phyloP scores from a whole-genome alignment of 2,888 invertebrate genomes.

The Rambutsinella grinnellia region DNA sequence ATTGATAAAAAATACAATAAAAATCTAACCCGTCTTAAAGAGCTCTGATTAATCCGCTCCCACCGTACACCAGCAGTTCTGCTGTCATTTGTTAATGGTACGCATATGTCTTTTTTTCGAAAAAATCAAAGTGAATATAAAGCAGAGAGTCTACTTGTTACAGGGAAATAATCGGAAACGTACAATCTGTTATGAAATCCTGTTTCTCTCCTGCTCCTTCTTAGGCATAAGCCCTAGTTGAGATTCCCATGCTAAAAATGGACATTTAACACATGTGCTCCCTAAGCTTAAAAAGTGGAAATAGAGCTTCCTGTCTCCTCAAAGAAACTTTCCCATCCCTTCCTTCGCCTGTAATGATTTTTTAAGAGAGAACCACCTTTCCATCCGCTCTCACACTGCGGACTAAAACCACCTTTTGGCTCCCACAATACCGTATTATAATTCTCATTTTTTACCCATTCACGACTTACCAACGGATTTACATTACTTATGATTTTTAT shows the following conservation, averaged over 20 bases:
- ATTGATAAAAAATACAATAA: neutral
- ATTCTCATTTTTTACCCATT: neutral
- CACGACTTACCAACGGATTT: neutral
- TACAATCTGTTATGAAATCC: slow-evolving; percentile 25
- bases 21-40: neutral
- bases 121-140: no score
- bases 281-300: slow-evolving; percentile 5
- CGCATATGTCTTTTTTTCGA: neutral
- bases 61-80: neutral
- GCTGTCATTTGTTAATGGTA: neutral
- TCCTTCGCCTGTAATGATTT: neutral
- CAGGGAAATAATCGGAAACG: slow-evolving; percentile 21
- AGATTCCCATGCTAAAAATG: neutral
- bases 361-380: neutral
- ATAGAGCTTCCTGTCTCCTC: slow-evolving; percentile 10
- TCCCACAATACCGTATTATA: neutral
- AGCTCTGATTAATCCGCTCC: slow-evolving; percentile 16
- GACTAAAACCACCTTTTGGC: neutral
- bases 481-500: neutral
- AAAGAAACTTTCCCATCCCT: slow-evolving; percentile 26
- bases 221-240: no score
- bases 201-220: no score
- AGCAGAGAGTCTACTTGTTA: neutral
- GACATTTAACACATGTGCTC: slow-evolving; percentile 6
- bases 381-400: neutral